Evolutionary conservation across 2,113 vertebrate genomes (phyloP).

Genomic region (Pituophis catenifer): DNA sequence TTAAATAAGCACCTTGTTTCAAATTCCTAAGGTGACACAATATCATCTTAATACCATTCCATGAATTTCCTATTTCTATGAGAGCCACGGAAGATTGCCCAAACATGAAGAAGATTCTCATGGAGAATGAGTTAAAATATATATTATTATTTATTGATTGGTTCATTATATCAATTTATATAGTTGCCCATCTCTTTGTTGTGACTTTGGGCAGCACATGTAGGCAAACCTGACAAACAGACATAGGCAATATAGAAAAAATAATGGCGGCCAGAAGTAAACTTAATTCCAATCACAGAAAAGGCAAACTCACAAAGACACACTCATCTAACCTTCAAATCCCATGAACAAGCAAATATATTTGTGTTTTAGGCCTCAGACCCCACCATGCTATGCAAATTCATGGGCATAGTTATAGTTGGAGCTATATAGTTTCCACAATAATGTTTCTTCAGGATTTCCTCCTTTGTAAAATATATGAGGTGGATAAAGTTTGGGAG

Average conservation of each 20-base stretch:
- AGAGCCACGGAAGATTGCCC: neutral
- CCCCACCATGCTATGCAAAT: neutral
- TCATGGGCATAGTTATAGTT: neutral
- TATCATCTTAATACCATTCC: neutral
- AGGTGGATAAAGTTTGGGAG: neutral
- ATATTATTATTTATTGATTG: neutral
- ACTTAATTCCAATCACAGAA: neutral
- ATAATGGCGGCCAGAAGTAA: neutral
- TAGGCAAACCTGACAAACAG: neutral
- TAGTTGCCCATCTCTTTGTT: neutral
- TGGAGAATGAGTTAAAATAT: neutral
- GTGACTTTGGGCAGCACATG: neutral
- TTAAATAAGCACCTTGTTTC: neutral
- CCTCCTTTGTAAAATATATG: neutral
- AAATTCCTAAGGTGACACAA: neutral
- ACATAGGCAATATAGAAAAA: neutral
- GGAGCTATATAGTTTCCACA: neutral
- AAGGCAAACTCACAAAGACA: neutral
- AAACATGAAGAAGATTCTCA: neutral
- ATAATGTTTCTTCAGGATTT: neutral
- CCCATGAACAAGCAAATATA: neutral
- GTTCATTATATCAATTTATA: neutral
- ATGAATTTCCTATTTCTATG: neutral
- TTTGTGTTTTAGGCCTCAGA: neutral
- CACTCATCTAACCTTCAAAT: neutral